These are phyloP conservation scores for Notarius lentiginosus DNA, from an alignment of 2,113 vertebrate species.

Conservation along the genomic window DNA sequence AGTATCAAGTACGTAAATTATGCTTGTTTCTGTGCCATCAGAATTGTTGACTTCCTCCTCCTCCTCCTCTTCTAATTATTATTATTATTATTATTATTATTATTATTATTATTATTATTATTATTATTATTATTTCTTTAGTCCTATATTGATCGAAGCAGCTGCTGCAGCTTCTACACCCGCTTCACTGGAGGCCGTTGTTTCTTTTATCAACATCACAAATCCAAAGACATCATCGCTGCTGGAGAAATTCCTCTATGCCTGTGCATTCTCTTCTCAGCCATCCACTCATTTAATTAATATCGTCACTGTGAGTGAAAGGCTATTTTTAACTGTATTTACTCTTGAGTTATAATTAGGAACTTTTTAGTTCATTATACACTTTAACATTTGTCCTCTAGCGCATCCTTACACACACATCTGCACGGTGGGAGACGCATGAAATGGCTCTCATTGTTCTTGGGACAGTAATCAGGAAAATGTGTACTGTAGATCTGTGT, in stretches of 20 bases:
- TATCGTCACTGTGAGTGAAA: slow-evolving; percentile 27
- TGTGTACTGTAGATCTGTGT: slow-evolving; percentile 40
- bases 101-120: not conserved
- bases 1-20: not conserved
- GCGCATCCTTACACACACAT: slow-evolving; percentile 29
- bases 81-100: not conserved
- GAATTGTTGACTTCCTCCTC: not conserved
- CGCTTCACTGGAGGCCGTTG: slow-evolving; percentile 12
- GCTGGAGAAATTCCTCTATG: slow-evolving; percentile 34
- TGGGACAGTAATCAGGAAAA: slow-evolving; percentile 39
- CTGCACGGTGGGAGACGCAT: slow-evolving; percentile 4
- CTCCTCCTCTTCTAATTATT: not conserved
- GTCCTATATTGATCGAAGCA: slow-evolving; percentile 24
- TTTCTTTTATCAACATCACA: slow-evolving; percentile 34
- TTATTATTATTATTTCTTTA: not conserved
- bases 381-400: not conserved
- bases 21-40: not conserved
- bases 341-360: not conserved
- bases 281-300: slow-evolving; percentile 43
- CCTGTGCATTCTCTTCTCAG: slow-evolving; percentile 41
- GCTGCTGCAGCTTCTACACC: slow-evolving; percentile 36
- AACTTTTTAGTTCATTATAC: not conserved
- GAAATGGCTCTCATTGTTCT: slow-evolving; percentile 35
- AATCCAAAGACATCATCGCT: slow-evolving; percentile 28
- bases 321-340: not conserved